Evolutionary conservation across 2,113 vertebrate species (phyloP).

Genomic region (Hipposideros armiger): DNA sequence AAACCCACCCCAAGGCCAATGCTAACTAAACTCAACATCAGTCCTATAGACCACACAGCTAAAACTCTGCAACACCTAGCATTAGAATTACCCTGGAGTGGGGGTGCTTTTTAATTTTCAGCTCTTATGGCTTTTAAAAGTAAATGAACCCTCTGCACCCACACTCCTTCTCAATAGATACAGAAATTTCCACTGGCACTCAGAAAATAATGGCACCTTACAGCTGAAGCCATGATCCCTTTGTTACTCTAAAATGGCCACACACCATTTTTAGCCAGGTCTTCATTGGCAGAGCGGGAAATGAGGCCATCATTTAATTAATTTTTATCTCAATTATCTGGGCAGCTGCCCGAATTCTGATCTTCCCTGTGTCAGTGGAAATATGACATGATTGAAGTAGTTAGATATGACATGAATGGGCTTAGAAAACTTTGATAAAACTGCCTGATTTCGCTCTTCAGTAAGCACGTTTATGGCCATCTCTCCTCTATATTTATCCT

Average conservation of each 20-base stretch:
- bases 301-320: neutral
- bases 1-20: neutral
- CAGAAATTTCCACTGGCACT: conserved; percentile 38
- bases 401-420: neutral
- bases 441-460: neutral
- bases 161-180: neutral
- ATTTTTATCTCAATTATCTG: conserved; percentile 70
- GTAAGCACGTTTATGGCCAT: neutral
- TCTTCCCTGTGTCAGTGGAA: conserved; percentile 43
- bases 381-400: neutral
- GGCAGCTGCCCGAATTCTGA: conserved; percentile 54
- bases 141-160: conserved; percentile 21
- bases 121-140: conserved; percentile 49
- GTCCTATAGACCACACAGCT: neutral
- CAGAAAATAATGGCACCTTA: conserved; percentile 2
- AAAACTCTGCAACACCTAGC: neutral
- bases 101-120: conserved; percentile 20
- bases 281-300: neutral
- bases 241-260: conserved; percentile 35
- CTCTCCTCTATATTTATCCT: neutral
- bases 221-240: conserved; percentile 16
- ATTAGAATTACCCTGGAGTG: neutral
- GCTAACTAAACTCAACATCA: conserved; percentile 22
- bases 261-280: conserved; percentile 48
- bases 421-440: neutral